These are phyloP conservation scores for Ecliptopera silaceata DNA, from an alignment of 2,888 invertebrate species.

Conservation along the genomic window DNA sequence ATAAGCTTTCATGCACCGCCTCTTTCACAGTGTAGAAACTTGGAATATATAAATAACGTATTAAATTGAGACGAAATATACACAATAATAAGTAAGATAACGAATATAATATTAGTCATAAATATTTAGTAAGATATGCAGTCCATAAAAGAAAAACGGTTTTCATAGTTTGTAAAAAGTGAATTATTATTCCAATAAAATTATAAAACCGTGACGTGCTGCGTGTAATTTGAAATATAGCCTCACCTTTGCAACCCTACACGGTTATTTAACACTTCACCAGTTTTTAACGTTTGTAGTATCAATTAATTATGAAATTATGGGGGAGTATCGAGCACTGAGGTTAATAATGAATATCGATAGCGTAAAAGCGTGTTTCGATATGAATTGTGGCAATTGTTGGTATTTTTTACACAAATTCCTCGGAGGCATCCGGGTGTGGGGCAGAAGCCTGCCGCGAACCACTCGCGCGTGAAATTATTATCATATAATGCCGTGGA, in stretches of 20 bases:
- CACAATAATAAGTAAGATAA: too few relatives aligned
- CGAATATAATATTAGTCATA: too few relatives aligned
- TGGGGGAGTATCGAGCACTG: slow-evolving; percentile 42
- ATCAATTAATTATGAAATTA: slow-evolving; percentile 70
- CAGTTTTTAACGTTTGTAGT: slow-evolving; percentile 68
- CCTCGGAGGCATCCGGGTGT: slow-evolving; percentile 53
- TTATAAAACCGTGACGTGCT: neutral
- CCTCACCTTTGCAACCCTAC: slow-evolving; percentile 35
- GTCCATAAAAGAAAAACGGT: neutral
- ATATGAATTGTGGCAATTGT: slow-evolving; percentile 32
- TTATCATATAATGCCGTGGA: slow-evolving; percentile 79
- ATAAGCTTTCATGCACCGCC: slow-evolving; percentile 22
- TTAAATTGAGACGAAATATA: too few relatives aligned
- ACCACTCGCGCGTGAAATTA: slow-evolving; percentile 78
- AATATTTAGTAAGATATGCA: too few relatives aligned
- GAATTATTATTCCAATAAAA: neutral
- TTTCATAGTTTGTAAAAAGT: neutral
- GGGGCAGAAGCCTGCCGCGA: slow-evolving; percentile 52
- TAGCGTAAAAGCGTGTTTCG: slow-evolving; percentile 45
- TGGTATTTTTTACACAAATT: slow-evolving; percentile 74
- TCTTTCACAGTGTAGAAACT: slow-evolving; percentile 11
- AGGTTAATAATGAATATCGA: slow-evolving; percentile 49
- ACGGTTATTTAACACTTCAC: slow-evolving; percentile 61
- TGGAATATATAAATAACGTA: neutral
- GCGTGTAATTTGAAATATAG: slow-evolving; percentile 36